These are phyloP conservation scores for Tinea pellionella DNA, from an alignment of 2,888 invertebrate genomes.

Conservation along the genomic window DNA sequence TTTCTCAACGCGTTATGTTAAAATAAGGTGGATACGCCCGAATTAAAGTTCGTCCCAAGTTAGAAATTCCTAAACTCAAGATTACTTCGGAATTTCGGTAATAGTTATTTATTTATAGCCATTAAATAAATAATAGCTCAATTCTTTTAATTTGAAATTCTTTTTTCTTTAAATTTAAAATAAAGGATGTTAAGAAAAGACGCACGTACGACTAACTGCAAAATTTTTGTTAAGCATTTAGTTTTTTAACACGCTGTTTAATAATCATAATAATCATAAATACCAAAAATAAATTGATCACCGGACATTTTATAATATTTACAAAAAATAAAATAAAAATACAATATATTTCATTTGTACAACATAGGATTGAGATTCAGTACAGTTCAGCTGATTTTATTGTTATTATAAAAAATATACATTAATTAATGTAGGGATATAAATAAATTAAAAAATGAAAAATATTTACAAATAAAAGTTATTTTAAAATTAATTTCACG, in stretches of 20 bases:
- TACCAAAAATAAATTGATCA: slow-evolving; percentile 31
- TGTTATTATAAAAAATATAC: slow-evolving; percentile 35
- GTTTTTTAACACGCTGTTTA: background rate
- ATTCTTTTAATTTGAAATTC: no score
- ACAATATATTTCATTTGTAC: slow-evolving; percentile 38
- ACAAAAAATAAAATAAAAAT: background rate
- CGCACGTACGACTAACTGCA: no score
- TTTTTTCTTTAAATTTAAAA: no score
- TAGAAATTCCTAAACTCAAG: no score
- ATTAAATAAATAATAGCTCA: no score
- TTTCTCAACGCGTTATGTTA: no score
- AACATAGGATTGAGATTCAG: slow-evolving; percentile 59
- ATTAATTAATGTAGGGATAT: slow-evolving; percentile 55
- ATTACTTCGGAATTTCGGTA: no score
- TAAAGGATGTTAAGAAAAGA: no score
- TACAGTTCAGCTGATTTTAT: slow-evolving; percentile 60
- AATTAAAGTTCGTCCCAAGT: no score
- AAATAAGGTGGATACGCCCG: no score
- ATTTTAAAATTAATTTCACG: slow-evolving; percentile 22
- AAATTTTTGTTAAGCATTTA: background rate
- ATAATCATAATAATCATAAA: background rate
- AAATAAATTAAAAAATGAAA: slow-evolving; percentile 58
- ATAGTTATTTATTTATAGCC: no score
- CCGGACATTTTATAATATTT: slow-evolving; percentile 21
- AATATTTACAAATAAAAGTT: slow-evolving; percentile 55